Evolutionary conservation across 2,797 vertebrate genomes (phyloP).

Genomic region (Scarus forsteni): DNA sequence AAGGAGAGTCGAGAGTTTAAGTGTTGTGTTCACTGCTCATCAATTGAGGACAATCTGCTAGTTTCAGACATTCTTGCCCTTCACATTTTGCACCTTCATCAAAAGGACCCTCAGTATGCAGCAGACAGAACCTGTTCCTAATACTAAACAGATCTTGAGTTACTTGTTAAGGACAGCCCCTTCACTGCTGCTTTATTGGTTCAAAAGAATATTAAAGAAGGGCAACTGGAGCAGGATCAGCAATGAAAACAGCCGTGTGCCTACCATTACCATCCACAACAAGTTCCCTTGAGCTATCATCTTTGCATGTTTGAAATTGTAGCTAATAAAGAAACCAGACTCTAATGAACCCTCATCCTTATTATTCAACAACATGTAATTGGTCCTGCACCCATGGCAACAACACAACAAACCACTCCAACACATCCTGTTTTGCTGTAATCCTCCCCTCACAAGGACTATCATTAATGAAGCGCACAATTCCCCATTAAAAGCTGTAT

Average conservation of each 20-base stretch:
- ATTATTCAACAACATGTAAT: constrained; percentile 34
- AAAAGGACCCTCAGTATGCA: constrained; percentile 3
- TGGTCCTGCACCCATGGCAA: constrained; percentile 28
- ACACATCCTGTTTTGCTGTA: background rate
- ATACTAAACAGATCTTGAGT: background rate
- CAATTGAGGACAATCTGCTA: constrained; percentile 18
- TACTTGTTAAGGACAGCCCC: constrained; percentile 2
- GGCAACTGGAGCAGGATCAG: constrained; percentile 18
- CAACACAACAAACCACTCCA: constrained; percentile 27
- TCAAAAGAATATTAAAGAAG: constrained; percentile 18
- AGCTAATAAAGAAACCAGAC: constrained; percentile 44
- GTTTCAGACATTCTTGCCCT: background rate
- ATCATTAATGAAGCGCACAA: background rate
- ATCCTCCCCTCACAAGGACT: constrained; percentile 2
- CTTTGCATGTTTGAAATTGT: constrained; percentile 38
- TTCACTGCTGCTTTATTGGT: constrained; percentile 18
- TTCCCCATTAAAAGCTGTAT: background rate
- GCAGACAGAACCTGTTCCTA: background rate
- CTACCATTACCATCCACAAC: constrained; percentile 31
- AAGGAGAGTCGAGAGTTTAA: constrained; percentile 27
- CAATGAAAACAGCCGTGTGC: constrained; percentile 23
- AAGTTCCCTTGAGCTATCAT: constrained; percentile 22
- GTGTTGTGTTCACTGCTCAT: constrained; percentile 21
- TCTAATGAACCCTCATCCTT: constrained; percentile 27
- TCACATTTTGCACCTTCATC: background rate